Evolutionary conservation across 2,797 vertebrate species (phyloP), one percentile per base, ranked within the genome.

Genomic region (Catharus ustulatus): DNA sequence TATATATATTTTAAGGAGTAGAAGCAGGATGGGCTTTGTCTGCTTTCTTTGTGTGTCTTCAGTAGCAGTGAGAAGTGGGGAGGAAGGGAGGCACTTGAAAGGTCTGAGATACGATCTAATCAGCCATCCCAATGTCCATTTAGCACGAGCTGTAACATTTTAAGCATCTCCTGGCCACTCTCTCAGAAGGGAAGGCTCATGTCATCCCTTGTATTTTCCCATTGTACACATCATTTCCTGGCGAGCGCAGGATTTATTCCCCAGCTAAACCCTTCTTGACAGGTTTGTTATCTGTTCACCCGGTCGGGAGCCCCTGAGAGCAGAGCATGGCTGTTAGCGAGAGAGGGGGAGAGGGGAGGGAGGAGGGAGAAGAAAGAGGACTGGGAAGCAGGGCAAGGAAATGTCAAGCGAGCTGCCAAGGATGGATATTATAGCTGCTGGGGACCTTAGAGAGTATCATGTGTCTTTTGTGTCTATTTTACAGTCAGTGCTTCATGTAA

Each of bases 261-360:
- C 97, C 95, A 97, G 97, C 97, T 98, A 98, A 98, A 98, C 97
- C 97, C 91, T 97, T 98, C 97, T 98, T 98, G 98, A 98, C 98
- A 98, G 98, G 98, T 99, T 98, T 98, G 98, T 98, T 99, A 98
- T 98, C 98, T 99, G 98, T 98, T 98, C 97, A 97, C 98, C 98
- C 97, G 95, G 98, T 98, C 96, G 96, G 97, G 89, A 98, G 97
- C 98, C 98, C 98, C 95, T 96, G 98, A 98, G 98, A 98, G 97
- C 97, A 96, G 97, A 97, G 97, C 97, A 93, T 96, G 96, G 97
- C 98, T 98, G 98, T 98, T 98, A 97, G 98, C 98, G 91, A 97
- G 97, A 94, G 84, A 88, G 88, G 90, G 84, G 92, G 90, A 81
- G 87, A 57, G 94, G 95, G 97, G 97, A 97, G 96, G 97, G 89